Conservation (phyloP, 2,113 vertebrate species). For the Arvicanthis niloticus region DNA sequence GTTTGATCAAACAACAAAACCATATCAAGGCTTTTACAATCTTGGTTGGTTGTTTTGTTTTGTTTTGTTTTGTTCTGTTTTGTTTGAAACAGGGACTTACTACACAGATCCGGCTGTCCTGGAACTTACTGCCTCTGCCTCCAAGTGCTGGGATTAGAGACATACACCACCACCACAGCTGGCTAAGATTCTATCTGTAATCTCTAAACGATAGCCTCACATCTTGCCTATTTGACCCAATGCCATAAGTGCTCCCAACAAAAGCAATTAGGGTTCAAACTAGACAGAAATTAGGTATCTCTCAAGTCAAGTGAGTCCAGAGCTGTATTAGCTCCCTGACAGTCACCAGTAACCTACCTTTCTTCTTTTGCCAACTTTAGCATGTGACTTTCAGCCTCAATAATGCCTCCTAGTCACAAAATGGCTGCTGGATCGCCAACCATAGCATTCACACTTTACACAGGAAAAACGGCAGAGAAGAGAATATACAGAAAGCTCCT, state of each 20-base stretch:
- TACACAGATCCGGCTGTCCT: neutral
- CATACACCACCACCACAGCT: neutral
- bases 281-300: neutral
- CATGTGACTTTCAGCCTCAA: neutral
- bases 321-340: neutral
- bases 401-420: neutral
- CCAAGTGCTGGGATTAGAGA: neutral
- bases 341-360: neutral
- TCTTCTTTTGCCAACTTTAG: neutral
- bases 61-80: neutral
- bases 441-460: neutral
- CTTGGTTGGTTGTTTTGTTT: neutral
- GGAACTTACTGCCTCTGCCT: neutral
- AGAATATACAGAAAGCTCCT: neutral
- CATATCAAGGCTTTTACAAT: neutral
- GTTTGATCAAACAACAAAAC: neutral
- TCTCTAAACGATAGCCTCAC: neutral
- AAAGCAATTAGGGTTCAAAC: neutral
- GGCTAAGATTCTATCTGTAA: neutral
- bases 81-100: neutral
- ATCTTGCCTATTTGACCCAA: neutral
- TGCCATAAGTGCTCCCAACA: neutral
- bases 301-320: neutral
- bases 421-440: neutral
- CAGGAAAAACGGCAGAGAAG: slow-evolving; percentile 13